Conservation (phyloP, 2,797 vertebrate species). For the Ptychobarbus kaznakovi region DNA sequence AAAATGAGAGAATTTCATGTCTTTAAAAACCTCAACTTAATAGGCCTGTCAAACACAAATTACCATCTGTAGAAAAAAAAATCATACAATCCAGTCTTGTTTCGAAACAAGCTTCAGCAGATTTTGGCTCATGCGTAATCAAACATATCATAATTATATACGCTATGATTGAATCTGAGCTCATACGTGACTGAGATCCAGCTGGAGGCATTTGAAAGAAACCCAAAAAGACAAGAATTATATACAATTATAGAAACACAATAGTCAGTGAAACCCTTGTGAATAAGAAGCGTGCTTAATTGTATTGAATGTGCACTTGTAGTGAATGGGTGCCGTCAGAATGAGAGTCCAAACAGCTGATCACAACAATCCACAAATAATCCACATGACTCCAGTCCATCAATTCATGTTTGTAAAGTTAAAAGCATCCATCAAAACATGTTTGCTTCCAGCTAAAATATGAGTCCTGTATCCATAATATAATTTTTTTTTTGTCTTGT, state of each 20-base stretch:
- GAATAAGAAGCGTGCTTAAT: background rate
- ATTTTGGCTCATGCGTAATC: conserved; percentile 22
- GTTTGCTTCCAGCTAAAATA: background rate
- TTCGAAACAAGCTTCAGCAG: conserved; percentile 32
- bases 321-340: background rate
- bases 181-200: background rate
- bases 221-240: background rate
- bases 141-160: conserved; percentile 38
- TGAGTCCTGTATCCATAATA: background rate
- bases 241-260: background rate
- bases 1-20: conserved; percentile 17
- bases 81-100: background rate
- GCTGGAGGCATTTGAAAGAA: conserved; percentile 14
- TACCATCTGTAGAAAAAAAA: background rate
- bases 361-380: background rate
- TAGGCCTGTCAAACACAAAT: conserved; percentile 37
- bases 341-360: background rate
- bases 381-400: background rate
- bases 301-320: background rate
- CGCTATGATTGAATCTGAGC: conserved; percentile 36
- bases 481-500: background rate
- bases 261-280: background rate
- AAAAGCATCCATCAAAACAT: background rate
- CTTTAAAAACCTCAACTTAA: conserved; percentile 11
- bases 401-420: background rate